phyloP scores from a whole-genome alignment of 2,888 invertebrate species.

The Teinopalpus imperialis region DNA sequence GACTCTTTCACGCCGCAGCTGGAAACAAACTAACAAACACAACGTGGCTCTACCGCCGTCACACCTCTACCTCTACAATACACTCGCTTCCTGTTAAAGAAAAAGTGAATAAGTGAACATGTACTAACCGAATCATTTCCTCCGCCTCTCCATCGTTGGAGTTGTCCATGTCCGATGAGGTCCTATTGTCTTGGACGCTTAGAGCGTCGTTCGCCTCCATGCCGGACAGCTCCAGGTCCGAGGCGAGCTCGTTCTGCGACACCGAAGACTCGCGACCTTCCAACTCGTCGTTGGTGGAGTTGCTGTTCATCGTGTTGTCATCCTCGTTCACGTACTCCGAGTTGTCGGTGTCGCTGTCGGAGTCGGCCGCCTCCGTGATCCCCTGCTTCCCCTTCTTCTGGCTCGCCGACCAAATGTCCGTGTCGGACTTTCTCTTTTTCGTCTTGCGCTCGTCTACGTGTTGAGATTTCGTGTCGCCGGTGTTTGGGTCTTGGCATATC shows the following conservation, averaged over 20 bases:
- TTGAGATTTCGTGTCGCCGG: constrained; percentile 50
- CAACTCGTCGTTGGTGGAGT: constrained; percentile 68
- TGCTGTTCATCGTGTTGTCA: constrained; percentile 71
- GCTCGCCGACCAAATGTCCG: constrained; percentile 81
- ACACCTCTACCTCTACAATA: too few relatives aligned
- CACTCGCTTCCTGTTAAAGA: too few relatives aligned
- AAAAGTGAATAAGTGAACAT: too few relatives aligned
- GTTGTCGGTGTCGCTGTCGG: constrained; percentile 80
- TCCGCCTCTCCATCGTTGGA: constrained; percentile 83
- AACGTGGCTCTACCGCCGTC: too few relatives aligned
- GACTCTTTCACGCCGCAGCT: too few relatives aligned
- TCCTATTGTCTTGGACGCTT: constrained; percentile 64
- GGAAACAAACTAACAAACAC: too few relatives aligned
- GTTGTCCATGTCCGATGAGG: constrained; percentile 82
- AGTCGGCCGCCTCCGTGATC: constrained; percentile 83
- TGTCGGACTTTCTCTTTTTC: constrained; percentile 84
- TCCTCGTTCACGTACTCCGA: constrained; percentile 74
- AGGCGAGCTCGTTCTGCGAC: constrained; percentile 81
- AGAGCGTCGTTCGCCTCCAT: constrained; percentile 83
- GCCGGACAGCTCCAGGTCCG: constrained; percentile 84
- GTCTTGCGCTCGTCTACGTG: constrained; percentile 66
- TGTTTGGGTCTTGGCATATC: constrained; percentile 62
- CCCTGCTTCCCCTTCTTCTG: constrained; percentile 83
- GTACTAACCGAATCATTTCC: constrained; percentile 80
- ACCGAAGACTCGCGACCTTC: constrained; percentile 68